Evolutionary conservation across 2,888 invertebrate species (phyloP), one percentile per base, ranked within the genome.

Genomic region (Ophraella communa): DNA sequence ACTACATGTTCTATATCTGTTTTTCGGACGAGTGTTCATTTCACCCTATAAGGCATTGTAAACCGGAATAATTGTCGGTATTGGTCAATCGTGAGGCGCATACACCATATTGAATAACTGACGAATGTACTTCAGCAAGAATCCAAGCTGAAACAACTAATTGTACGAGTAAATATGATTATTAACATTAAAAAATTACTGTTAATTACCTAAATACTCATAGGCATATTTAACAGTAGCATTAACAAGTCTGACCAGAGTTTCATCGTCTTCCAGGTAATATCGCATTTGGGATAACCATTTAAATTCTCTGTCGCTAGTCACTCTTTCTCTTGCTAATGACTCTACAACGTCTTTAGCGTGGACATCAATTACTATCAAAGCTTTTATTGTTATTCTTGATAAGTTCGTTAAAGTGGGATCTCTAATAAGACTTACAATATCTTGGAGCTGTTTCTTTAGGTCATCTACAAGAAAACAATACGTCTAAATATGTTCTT

Each of bases 281-380:
- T 94, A 94, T 58, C 80, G 64, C 69, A 95, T 82, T 78, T 94
- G 94, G 1, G 93, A 87, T 71, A 93, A 80, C 95, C 95, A 95
- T 78, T 92, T 89, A 79, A 95, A 95, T 81, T 94, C 94, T 47
- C 86, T 88, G 65, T 90, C 91, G 71, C 86, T 85, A n/a, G 83
- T 82, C 0, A 93, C 89, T 66, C 86, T 84, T 75, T 89, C 87
- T 21, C 85, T 84, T 2, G 87, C 77, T 44, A 92, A 82, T 7
- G 91, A 88, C 73, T 87, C 84, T 10, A 92, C 90, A 1, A 93
- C 92, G 80, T 94, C 93, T 80, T 92, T 89, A 2, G 93, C 92
- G 74, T 95, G 94, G 0, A 94, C 94, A 78, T 94, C 93, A 67
- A 93, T 90, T 35, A 92, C 92, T 53, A 95, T 92, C 24, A 94